Conservation (phyloP, 2,888 invertebrate species). For the Amaurobius ferox region DNA sequence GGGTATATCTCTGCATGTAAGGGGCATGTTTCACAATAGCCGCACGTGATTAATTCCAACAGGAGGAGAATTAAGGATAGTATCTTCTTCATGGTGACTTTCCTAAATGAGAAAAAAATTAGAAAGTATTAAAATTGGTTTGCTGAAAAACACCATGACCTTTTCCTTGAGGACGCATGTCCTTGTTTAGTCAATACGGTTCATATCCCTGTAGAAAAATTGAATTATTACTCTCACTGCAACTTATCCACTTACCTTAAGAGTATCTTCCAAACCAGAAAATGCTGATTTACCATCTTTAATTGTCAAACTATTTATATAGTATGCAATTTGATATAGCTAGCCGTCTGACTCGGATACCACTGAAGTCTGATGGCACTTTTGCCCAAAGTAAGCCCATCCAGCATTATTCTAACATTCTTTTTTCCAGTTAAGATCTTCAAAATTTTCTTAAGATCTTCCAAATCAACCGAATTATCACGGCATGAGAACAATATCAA, state of each 20-base stretch:
- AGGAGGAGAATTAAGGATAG: neutral
- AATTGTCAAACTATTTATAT: slow-evolving; percentile 1
- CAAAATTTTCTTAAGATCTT: neutral
- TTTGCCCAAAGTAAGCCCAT: neutral
- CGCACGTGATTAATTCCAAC: neutral
- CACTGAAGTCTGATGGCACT: neutral
- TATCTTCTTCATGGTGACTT: too few relatives aligned
- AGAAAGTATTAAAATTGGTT: too few relatives aligned
- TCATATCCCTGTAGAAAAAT: too few relatives aligned
- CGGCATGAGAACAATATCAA: neutral
- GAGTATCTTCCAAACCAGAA: slow-evolving; percentile 29
- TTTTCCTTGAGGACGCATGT: too few relatives aligned
- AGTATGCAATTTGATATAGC: slow-evolving; percentile 23
- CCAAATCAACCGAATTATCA: neutral
- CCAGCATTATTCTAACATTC: neutral
- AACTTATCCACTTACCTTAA: slow-evolving; percentile 18
- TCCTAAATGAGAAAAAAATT: too few relatives aligned
- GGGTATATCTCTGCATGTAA: neutral
- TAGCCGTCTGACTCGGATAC: neutral
- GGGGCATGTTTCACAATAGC: neutral
- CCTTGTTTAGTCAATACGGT: too few relatives aligned
- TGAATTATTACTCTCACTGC: too few relatives aligned
- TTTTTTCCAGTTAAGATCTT: neutral
- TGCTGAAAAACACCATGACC: too few relatives aligned
- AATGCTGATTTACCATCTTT: neutral